Conservation (phyloP, 2,797 vertebrate genomes). For the Arnoldichthys spilopterus region DNA sequence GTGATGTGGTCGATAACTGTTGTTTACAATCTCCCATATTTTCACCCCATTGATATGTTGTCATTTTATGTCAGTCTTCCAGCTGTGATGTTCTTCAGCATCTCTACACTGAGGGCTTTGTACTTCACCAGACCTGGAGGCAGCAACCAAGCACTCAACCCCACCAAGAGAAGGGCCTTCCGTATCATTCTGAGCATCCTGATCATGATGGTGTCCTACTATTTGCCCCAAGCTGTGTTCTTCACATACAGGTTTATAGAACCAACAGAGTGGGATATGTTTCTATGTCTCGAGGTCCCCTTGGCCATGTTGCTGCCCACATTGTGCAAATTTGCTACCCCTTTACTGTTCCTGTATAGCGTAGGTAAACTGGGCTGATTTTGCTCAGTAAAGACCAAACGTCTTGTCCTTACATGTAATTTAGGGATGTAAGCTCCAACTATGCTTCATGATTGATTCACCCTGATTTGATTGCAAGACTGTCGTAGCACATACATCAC, state of each 20-base stretch:
- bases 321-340: background rate
- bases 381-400: background rate
- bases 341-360: conserved; percentile 28
- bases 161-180: conserved; percentile 40
- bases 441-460: no score
- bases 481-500: no score
- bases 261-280: background rate
- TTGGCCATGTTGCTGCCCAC: background rate
- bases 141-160: background rate
- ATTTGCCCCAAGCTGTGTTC: background rate
- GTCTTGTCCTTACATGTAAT: background rate
- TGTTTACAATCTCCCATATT: background rate
- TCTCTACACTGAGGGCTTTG: conserved; percentile 22
- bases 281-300: background rate
- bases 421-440: background rate
- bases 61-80: background rate
- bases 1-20: background rate
- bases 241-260: background rate
- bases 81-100: background rate
- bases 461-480: no score
- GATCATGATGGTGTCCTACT: background rate
- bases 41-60: background rate
- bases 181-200: conserved; percentile 36
- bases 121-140: background rate
- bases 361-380: background rate